These are phyloP conservation scores for Syncerus caffer DNA, from an alignment of 2,797 vertebrate genomes.

Conservation along the genomic window DNA sequence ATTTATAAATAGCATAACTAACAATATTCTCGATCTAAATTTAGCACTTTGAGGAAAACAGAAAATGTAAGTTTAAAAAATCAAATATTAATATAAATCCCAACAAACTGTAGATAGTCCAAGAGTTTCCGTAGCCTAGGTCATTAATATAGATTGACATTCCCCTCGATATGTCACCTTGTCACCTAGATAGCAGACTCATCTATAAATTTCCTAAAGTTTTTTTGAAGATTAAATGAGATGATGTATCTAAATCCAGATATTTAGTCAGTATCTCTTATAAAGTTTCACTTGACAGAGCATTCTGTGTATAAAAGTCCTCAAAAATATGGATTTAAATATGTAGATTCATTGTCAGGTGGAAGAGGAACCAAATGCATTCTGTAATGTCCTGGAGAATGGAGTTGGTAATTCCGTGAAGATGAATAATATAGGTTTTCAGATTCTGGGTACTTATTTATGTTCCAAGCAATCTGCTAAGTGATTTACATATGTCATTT, in stretches of 20 bases:
- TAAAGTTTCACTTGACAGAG: background rate
- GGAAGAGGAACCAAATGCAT: background rate
- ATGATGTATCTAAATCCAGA: background rate
- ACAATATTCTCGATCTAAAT: constrained; percentile 38
- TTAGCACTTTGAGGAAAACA: constrained; percentile 36
- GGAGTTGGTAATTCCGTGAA: background rate
- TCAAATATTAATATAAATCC: constrained; percentile 16
- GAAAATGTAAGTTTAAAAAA: constrained; percentile 11
- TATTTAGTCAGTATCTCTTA: background rate
- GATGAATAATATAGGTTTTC: background rate
- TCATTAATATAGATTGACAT: background rate
- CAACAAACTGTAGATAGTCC: background rate
- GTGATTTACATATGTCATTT: background rate
- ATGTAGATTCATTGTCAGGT: background rate
- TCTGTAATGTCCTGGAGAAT: background rate
- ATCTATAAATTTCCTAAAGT: background rate
- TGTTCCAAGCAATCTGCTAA: background rate
- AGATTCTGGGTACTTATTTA: background rate
- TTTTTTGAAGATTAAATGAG: constrained; percentile 26
- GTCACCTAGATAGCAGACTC: background rate
- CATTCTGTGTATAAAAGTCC: background rate
- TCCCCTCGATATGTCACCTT: background rate
- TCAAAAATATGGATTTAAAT: constrained; percentile 22
- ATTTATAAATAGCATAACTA: constrained; percentile 59
- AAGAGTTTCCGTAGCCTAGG: background rate